These are phyloP conservation scores for Corythoichthys intestinalis DNA, from an alignment of 2,113 vertebrate genomes.

Conservation along the genomic window DNA sequence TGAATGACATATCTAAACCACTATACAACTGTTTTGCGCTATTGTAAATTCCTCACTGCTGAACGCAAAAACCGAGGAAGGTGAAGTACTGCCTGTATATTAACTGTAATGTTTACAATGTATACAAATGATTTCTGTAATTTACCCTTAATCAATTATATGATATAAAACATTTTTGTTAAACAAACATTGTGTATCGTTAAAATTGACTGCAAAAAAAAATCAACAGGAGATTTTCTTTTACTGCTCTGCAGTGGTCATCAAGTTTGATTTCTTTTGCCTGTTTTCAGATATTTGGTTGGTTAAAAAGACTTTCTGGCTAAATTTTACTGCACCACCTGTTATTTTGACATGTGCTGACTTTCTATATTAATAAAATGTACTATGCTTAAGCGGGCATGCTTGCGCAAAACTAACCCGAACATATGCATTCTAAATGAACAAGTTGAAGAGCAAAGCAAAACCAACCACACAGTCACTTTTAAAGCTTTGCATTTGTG, in stretches of 20 bases:
- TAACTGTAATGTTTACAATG: not conserved
- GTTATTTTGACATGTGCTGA: not conserved
- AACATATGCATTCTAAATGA: conserved; percentile 19
- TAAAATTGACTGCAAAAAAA: no score
- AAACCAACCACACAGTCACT: conserved; percentile 10
- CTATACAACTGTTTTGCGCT: conserved; percentile 12
- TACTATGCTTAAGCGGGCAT: not conserved
- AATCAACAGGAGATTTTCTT: no score
- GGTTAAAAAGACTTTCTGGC: not conserved
- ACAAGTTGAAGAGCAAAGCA: conserved; percentile 21
- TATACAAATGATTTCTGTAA: no score
- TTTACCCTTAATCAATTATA: no score
- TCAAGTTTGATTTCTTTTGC: not conserved
- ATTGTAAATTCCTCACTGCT: conserved; percentile 23
- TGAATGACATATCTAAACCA: not conserved
- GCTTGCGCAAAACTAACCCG: conserved; percentile 16
- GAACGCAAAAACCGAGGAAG: conserved; percentile 5
- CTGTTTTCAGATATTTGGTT: not conserved
- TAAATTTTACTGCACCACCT: not conserved
- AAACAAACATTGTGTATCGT: not conserved
- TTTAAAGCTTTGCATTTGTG: conserved; percentile 4
- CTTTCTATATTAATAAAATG: not conserved
- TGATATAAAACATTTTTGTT: not conserved
- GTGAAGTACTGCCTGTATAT: no score
- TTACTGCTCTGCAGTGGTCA: not conserved